These are phyloP conservation scores for Ctenomys sociabilis DNA, from an alignment of 2,113 vertebrate genomes.

Conservation along the genomic window DNA sequence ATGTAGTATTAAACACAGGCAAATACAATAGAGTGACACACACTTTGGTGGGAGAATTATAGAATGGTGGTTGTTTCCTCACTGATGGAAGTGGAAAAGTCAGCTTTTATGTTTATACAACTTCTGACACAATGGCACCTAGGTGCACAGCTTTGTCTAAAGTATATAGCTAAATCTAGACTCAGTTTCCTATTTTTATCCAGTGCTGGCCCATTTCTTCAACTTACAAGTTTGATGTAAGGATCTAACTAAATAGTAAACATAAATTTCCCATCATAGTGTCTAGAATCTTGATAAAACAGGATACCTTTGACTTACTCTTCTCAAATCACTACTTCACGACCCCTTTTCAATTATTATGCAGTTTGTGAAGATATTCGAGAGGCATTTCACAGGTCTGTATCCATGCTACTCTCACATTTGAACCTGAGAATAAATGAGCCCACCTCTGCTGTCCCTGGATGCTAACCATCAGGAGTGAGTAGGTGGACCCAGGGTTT, in stretches of 20 bases:
- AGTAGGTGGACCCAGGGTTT: background rate
- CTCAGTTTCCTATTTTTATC: background rate
- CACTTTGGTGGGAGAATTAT: background rate
- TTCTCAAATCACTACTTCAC: background rate
- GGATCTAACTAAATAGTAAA: background rate
- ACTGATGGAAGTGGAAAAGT: too few species aligned
- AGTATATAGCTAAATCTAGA: background rate
- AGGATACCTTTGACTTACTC: background rate
- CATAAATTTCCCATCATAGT: background rate
- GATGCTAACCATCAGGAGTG: background rate
- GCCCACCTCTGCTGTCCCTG: background rate
- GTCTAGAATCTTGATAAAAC: background rate
- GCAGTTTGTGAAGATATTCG: background rate
- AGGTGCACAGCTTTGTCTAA: background rate
- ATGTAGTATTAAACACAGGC: background rate
- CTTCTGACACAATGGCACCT: background rate
- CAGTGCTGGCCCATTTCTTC: background rate
- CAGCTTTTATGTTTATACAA: background rate
- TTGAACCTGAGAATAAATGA: background rate
- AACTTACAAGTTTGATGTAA: background rate
- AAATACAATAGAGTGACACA: background rate
- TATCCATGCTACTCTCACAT: background rate
- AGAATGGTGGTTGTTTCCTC: background rate
- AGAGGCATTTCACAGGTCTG: background rate
- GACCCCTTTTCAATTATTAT: background rate